Percentiles rank a stretch among this genome's conserved stretches.
phyloP scores from a whole-genome alignment of 2,888 invertebrate species.

The Megaustenia siamemsis region DNA sequence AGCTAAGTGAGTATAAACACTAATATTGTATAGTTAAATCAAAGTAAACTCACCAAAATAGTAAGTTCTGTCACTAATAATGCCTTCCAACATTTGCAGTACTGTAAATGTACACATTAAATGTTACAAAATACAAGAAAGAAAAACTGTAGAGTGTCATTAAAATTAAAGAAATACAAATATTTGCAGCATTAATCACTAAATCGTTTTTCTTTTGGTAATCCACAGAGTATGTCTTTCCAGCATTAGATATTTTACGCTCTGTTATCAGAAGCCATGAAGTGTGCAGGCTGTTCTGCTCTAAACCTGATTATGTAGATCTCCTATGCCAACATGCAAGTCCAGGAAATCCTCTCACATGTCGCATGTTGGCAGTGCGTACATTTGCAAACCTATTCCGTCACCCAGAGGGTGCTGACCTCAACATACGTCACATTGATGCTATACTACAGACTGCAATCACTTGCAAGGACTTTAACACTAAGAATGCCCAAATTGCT shows the following conservation, averaged over 20 bases:
- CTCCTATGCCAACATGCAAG: conserved; percentile 80
- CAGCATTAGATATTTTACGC: conserved; percentile 92
- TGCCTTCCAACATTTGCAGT: no score
- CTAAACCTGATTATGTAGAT: conserved; percentile 78
- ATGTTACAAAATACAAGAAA: no score
- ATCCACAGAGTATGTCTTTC: conserved; percentile 87
- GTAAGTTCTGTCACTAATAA: no score
- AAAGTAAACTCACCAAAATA: no score
- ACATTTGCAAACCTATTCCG: conserved; percentile 90
- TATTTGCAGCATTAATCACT: not conserved
- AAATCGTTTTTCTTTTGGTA: not conserved
- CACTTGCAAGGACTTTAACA: conserved; percentile 63
- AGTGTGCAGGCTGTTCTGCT: conserved; percentile 83
- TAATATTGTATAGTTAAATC: no score
- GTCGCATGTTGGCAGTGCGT: conserved; percentile 81
- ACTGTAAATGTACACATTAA: no score
- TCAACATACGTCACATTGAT: conserved; percentile 68
- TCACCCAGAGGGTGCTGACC: conserved; percentile 81
- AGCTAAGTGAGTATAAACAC: no score
- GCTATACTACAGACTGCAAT: conserved; percentile 66
- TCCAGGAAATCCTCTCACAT: conserved; percentile 64
- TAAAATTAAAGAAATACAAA: no score
- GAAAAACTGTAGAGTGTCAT: no score
- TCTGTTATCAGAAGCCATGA: conserved; percentile 88
- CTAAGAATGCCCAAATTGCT: conserved; percentile 85